Base-by-base conservation (phyloP, 2,888 invertebrate genomes). In the Graphium colonna region DNA sequence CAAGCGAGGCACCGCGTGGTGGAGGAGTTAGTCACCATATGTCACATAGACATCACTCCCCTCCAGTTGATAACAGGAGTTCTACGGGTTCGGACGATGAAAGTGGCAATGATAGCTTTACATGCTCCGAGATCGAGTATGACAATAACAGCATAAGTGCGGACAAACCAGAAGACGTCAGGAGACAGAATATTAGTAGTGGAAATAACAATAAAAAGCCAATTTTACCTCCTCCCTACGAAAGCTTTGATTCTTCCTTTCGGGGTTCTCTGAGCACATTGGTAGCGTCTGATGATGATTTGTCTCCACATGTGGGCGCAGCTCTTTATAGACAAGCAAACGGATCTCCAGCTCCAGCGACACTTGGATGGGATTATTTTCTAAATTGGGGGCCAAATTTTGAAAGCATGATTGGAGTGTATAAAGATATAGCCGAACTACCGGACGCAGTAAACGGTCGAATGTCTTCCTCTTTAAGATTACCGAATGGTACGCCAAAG, bases 311-410 rank as follows among this genome's bases (percentile, higher is more conserved):
- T 63, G 92, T 95, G 73, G 94, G 95, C 44, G 94, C 95, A 15
- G 92, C 92, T 9, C 84, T 95, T 52, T 97, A 96, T 72, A 91
- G 96, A 61, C 95, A 95, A 58, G 92, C 94, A 1, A 95, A 94
- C 71, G 95, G 94, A 46, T 95, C 95, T 0, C 94, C 96, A 0
- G 93, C 95, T 0, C 91, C 93, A 3, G 94, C 95, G 1, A 94
- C 96, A 3, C 91, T 98, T 43, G 96, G 97, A 51, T 98, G 97
- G 97, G 97, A 98, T 75, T 97, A 97, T 75, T 87, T 98, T 61
- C 91, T 98, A 53, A 98, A 98, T 82, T 98, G 98, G 97, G 97
- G 98, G 7, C 97, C 97, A 15, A 98, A 97, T 84, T 98, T 97
- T 81, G 97, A 98, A 81, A 97, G 96, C 77, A 92, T 98, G 75